Base-by-base conservation (phyloP, 2,797 vertebrate species). In the Lutjanus argentimaculatus region DNA sequence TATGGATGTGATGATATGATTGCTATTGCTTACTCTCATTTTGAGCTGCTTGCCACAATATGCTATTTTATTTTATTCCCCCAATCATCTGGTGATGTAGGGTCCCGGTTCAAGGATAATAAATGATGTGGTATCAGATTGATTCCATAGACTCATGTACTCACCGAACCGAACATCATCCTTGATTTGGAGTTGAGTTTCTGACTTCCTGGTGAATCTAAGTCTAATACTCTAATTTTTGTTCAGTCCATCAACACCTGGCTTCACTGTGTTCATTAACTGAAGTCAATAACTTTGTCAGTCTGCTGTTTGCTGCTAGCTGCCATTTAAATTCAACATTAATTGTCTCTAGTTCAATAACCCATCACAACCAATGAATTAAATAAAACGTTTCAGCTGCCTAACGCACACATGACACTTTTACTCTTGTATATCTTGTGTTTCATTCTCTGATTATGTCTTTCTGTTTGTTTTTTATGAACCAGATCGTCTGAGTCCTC, bases 401-500 rank as follows among this genome's bases (percentile, higher is more conserved):
- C 43, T 25, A 30, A 7, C 17, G 2, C n/a, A 56, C n/a, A 25
- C 25, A 21, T 52, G 7, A 36, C 16, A 49, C 25, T 30, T 64
- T 63, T 15, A 2, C 2, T 5, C 10, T 40, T 59, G 3, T 22
- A 22, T 42, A 48, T 46, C 59, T 36, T 72, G 8, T 46, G 6
- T 61, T 46, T 46, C 2, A 30, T 45, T 74, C 8, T 45, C 16
- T 82, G 51, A 21, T 79, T 14, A 6, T 75, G 3, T 77, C 9
- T 75, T 14, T 82, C 40, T 76, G 30, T 74, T 13, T 89, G 22
- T 85, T 75, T 14, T 82, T 40, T 76, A 22, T 72, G 2, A 88
- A 63, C 70, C 93, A 98, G 98, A 97, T 83, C 96, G 97, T 16
- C 80, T 97, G 89, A 98, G 97, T 58, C 97, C 98, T 72, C 98